Evolutionary conservation across 2,797 vertebrate species (phyloP), one percentile per base, ranked within the genome.

Genomic region (Phrynocephalus guinanensis): DNA sequence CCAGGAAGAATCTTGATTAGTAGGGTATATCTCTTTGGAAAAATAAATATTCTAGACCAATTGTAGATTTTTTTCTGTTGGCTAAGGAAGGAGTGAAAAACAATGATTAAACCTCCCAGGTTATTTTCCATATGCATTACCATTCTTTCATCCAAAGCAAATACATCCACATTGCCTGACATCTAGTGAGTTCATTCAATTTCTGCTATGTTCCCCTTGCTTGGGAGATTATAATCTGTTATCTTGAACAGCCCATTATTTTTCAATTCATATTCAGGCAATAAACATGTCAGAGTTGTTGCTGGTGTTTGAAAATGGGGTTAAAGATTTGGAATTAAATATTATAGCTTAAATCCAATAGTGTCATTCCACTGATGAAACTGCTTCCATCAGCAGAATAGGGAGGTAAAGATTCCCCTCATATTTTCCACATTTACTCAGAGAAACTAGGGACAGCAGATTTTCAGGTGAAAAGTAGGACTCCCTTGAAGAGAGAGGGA

Each of bases 171-270:
- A 6, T 83, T 83, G 56, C 72, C 52, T 26, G 50, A 71, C 26
- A 48, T 60, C 24, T 24, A 83, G 26, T 48, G 26, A 60, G 24
- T 60, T 83, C 66, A 56, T 87, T 68, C 86, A 24, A 56, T 83
- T 71, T 77, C 63, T 22, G 44, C 28, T 76, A 15, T 28, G 30
- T 83, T 16, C 48, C 75, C 33, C 26, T 60, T 83, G 66, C 50
- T 70, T 72, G 11, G 28, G 82, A 88, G 82, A 79, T 79, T 33
- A 72, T 79, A 83, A 83, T 72, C 81, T 38, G 67, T 56, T n/a
- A 72, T 33, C 16, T 77, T 68, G 28, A 22, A 79, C 4, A 30
- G n/a, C 20, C 44, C 78, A 70, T 22, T 67, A 50, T 66, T 85
- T 85, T 84, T 63, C 33, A 79, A n/a, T 52, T 76, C 68, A 24